Evolutionary conservation across 2,888 invertebrate genomes (phyloP), one percentile per base, ranked within the genome.

Genomic region (Helobdella robusta): DNA sequence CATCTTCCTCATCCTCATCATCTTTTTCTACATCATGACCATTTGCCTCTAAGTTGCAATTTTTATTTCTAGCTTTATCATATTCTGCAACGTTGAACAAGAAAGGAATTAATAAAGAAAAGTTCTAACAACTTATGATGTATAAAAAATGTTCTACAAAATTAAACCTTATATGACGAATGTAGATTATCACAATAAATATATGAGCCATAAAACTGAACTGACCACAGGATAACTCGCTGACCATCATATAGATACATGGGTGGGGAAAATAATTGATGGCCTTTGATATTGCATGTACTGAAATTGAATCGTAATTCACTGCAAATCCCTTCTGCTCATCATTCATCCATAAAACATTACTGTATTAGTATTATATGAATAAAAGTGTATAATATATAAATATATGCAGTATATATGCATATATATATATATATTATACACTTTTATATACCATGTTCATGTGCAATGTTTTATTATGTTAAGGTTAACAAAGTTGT

Each of bases 221-320:
- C 30, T 23, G 15, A 62, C 62, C 62, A 62, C 62, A 62, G 32
- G 62, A 62, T n/a, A 62, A 30, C n/a, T 62, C 50, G 44, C 44
- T 44, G 46, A 35, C 48, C 50, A 62, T 50, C 50, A 50, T 62
- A 50, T 62, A 62, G 46, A 62, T 62, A 32, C 62, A 62, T 6
- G 62, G 50, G 20, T 62, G 62, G 15, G 62, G 62, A 34, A 62
- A 62, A n/a, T 48, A 46, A 28, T 46, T 62, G 32, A 62, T 48
- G 34, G 48, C 62, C 20, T 46, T 46, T 23, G 62, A 62, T 48
- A 62, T 62, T 4, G 62, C 62, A 28, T 62, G 62, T 4, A 62
- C 62, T 2, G 62, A 46, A 23, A 62, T 40, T 30, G 44, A 62
- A n/a, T 62, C 30, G 50, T 62, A 62, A 25, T 50, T 50, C 2